phyloP scores from a whole-genome alignment of 2,797 vertebrate species.

The Sebastes oblongus region DNA sequence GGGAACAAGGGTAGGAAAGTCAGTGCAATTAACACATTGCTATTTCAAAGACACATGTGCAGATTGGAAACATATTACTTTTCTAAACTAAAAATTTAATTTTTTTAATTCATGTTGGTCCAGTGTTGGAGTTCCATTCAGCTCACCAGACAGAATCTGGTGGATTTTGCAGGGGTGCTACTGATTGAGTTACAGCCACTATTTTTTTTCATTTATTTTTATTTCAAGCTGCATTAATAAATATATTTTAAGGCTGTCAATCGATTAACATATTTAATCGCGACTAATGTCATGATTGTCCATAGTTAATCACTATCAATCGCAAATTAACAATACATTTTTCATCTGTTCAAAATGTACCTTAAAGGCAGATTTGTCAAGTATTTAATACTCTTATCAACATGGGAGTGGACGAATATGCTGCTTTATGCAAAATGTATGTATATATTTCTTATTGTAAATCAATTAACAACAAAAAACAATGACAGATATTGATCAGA shows the following conservation, averaged over 20 bases:
- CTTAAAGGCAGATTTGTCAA: no score
- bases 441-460: no score
- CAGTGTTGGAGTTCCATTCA: not conserved
- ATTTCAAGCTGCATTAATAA: not conserved
- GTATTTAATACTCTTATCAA: no score
- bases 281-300: no score
- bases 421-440: no score
- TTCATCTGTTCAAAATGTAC: no score
- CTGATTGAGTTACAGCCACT: not conserved
- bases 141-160: not conserved
- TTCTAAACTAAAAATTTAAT: not conserved
- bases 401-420: no score
- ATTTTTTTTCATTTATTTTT: not conserved
- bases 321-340: no score
- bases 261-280: no score
- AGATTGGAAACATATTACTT: not conserved
- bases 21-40: constrained; percentile 25
- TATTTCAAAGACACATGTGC: not conserved
- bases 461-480: no score
- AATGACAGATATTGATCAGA: no score
- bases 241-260: not conserved
- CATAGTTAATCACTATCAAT: no score
- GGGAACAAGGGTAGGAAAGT: constrained; percentile 19
- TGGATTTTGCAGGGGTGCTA: not conserved
- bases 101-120: not conserved